Evolutionary conservation across 2,113 vertebrate species (phyloP), one percentile per base, ranked within the genome.

Genomic region (Rostratula benghalensis): DNA sequence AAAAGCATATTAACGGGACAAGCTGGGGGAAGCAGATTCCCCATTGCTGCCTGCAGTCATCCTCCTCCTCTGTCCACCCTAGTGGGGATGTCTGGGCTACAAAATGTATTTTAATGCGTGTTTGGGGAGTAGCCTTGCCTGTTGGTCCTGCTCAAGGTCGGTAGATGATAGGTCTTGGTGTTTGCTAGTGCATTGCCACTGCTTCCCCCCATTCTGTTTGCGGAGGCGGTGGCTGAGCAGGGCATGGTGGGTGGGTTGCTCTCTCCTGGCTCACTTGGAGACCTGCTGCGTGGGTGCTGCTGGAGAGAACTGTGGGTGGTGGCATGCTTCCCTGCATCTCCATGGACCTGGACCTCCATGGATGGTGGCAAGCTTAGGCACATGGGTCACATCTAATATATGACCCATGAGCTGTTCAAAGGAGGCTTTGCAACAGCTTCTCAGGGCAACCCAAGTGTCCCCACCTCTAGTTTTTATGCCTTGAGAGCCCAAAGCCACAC

Each of bases 251-350:
- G 35, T 1, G 2, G 28, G 64, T 13, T n/a, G 63, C 28, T 19
- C 43, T 21, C 51, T 79, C 9, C 45, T 60, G 70, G 41, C 31
- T 63, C 0, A 0, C 11, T 56, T 30, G 56, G 35, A 54, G 41
- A 74, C 23, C 33, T 61, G 53, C 85, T 0, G 0, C 1, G 2
- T 41, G 1, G 6, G 41, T 3, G 4, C 33, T 60, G n/a, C 73
- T 54, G 60, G 45, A 48, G 61, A 20, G 28, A 39, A 41, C 0
- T 1, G 23, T 20, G 50, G 60, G 15, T 2, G 2, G 46, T 1
- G 3, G 18, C 10, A 6, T 6, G 51, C 16, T n/a, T 30, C 16
- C 33, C 39, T 33, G 56, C 0, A 4, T 24, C 39, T 68, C 53
- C 53, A 8, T 0, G 0, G 46, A 11, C 37, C 33, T 56, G 51